phyloP scores from a whole-genome alignment of 2,888 invertebrate species.

The Vannuccia rotundouncinata region DNA sequence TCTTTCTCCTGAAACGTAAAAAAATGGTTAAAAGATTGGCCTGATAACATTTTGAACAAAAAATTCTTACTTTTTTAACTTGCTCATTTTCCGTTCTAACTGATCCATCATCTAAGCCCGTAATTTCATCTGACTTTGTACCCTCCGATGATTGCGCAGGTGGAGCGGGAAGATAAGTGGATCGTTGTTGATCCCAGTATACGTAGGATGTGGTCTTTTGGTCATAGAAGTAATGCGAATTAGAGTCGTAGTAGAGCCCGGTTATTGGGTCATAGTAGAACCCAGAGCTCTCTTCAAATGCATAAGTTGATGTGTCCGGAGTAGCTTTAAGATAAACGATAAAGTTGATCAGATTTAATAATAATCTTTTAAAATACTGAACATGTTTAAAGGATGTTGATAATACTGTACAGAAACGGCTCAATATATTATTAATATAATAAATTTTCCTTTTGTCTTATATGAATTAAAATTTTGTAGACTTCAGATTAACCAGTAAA shows the following conservation, averaged over 20 bases:
- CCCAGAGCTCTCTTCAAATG: constrained; percentile 86
- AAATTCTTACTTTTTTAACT: background rate
- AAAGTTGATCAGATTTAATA: too few relatives aligned
- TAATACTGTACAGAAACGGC: too few relatives aligned
- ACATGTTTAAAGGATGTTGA: too few relatives aligned
- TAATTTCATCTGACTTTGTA: background rate
- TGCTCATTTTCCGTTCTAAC: constrained; percentile 40
- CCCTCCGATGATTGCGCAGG: constrained; percentile 38
- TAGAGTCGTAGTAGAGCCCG: constrained; percentile 89
- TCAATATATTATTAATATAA: too few relatives aligned
- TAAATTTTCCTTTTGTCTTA: too few relatives aligned
- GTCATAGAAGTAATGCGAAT: constrained; percentile 86
- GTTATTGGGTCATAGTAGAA: constrained; percentile 90
- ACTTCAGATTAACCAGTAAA: too few relatives aligned
- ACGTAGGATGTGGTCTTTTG: constrained; percentile 80
- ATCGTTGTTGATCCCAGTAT: constrained; percentile 73
- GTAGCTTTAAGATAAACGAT: constrained; percentile 28
- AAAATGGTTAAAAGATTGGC: background rate
- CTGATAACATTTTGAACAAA: background rate
- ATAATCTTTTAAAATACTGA: too few relatives aligned
- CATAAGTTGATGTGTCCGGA: constrained; percentile 75
- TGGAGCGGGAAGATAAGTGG: constrained; percentile 46
- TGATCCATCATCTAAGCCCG: constrained; percentile 43
- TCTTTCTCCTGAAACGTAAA: constrained; percentile 53
- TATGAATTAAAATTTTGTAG: too few relatives aligned